phyloP scores from a whole-genome alignment of 2,888 invertebrate genomes.

The Erpobdella octoculata region DNA sequence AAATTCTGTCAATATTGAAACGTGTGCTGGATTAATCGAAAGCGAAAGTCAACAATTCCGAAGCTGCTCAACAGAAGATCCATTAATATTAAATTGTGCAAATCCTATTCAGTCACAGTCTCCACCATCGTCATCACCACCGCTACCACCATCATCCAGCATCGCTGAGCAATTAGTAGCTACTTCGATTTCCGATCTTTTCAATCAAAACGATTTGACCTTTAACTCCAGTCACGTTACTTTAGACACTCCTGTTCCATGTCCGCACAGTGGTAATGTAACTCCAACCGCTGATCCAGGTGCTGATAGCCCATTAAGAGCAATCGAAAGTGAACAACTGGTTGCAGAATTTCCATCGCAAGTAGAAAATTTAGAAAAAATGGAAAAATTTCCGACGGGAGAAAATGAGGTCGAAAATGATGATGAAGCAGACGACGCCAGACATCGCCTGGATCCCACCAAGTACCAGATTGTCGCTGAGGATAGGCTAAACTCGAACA shows the following conservation, averaged over 20 bases:
- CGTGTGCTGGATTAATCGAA: too few relatives aligned
- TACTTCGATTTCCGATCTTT: background rate
- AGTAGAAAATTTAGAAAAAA: too few relatives aligned
- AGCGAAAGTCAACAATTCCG: too few relatives aligned
- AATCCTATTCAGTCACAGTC: too few relatives aligned
- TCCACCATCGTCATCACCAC: too few relatives aligned
- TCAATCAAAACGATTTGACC: background rate
- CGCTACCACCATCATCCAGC: background rate
- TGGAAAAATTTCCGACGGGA: too few relatives aligned
- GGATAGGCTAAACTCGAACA: too few relatives aligned
- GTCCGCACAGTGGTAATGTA: background rate
- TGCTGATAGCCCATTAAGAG: background rate
- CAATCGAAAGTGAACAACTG: too few relatives aligned
- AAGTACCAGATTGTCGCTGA: too few relatives aligned
- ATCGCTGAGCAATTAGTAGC: background rate
- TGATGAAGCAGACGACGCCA: background rate
- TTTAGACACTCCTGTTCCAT: background rate
- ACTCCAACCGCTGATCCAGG: background rate
- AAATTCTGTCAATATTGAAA: too few relatives aligned
- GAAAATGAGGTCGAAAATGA: background rate
- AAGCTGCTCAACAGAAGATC: too few relatives aligned
- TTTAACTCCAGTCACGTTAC: background rate
- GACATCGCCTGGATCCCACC: background rate
- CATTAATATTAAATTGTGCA: too few relatives aligned
- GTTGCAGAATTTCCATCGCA: background rate